Evolutionary conservation across 92 coral and sea anemone species (phyloP).

Genomic region (Palythoa caribaeorum): DNA sequence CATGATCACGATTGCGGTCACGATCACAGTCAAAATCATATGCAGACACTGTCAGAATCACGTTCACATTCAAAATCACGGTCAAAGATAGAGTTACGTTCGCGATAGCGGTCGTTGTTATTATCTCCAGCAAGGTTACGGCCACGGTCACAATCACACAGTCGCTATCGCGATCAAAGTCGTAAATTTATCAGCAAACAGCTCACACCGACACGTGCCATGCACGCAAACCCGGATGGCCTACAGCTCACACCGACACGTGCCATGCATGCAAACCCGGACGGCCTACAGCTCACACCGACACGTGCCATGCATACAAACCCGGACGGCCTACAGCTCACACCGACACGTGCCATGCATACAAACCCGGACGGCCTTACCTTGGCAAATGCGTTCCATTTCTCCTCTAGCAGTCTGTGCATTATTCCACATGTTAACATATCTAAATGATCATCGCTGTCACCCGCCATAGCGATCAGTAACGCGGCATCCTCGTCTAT

Average conservation of each 20-base stretch:
- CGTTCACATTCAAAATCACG: too few relatives aligned
- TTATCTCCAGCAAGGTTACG: not conserved
- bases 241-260: not conserved
- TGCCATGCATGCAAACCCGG: too few relatives aligned
- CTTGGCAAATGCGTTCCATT: constrained; percentile 86
- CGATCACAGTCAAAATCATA: not conserved
- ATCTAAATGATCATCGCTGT: constrained; percentile 73
- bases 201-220: too few relatives aligned
- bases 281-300: not conserved
- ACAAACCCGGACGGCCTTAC: constrained; percentile 36
- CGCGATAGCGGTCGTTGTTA: not conserved
- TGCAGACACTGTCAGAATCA: too few relatives aligned
- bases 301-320: too few relatives aligned
- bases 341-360: too few relatives aligned
- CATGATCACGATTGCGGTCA: not conserved
- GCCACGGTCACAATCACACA: not conserved
- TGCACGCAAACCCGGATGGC: not conserved
- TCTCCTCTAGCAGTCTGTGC: constrained; percentile 84
- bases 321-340: not conserved
- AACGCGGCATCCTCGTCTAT: constrained; percentile 81
- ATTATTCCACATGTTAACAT: constrained; percentile 87
- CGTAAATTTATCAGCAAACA: too few relatives aligned
- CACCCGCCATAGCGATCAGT: constrained; percentile 75
- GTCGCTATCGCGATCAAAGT: too few relatives aligned
- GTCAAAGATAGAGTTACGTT: not conserved